Conservation (phyloP, 2,113 vertebrate species). For the Chloroceryle aenea region DNA sequence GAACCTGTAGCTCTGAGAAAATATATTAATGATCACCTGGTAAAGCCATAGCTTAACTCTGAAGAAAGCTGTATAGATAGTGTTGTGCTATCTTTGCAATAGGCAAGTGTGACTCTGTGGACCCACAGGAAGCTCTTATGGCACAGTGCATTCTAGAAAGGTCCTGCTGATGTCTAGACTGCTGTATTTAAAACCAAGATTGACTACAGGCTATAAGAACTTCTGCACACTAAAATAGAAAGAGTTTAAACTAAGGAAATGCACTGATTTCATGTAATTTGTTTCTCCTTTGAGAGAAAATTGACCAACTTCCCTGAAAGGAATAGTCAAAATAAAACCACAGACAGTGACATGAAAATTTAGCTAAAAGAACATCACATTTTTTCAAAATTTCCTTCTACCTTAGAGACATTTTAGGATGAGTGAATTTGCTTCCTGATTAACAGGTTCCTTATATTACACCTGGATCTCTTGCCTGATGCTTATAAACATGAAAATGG, state of each 20-base stretch:
- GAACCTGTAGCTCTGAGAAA: not conserved
- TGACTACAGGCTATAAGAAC: not conserved
- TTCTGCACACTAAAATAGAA: not conserved
- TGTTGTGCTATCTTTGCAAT: not conserved
- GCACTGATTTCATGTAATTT: not conserved
- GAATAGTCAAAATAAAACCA: not conserved
- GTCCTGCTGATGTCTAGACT: not conserved
- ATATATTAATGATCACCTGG: not conserved
- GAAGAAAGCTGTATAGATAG: not conserved
- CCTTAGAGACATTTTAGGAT: not conserved
- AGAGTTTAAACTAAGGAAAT: not conserved
- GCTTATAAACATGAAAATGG: not conserved
- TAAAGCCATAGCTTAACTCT: not conserved
- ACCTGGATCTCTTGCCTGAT: not conserved
- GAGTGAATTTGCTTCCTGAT: not conserved
- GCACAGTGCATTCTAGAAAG: not conserved
- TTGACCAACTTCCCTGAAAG: not conserved
- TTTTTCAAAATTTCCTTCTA: not conserved
- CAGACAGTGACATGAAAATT: not conserved
- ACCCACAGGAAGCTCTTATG: not conserved
- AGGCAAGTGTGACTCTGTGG: not conserved
- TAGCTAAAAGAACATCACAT: not conserved
- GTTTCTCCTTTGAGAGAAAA: not conserved
- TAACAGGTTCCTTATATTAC: not conserved
- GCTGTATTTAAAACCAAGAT: slow-evolving; percentile 13